A percentile compares a stretch with the other conserved stretches of the same genome.
Conservation (phyloP, 2,888 invertebrate genomes). For the Caenorhabditis drosophilae region DNA sequence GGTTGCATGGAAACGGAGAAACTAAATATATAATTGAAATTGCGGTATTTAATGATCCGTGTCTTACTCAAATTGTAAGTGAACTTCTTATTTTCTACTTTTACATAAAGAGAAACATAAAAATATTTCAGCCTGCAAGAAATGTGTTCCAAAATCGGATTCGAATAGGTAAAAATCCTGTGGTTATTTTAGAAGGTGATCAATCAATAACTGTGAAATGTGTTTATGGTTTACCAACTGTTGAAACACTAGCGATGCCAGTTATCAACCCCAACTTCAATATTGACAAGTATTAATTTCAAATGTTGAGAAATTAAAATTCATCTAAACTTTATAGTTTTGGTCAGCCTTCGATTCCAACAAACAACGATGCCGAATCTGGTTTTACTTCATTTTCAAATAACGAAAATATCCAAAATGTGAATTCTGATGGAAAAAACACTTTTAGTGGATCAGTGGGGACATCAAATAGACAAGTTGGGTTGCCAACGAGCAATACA, state of each 20-base stretch:
- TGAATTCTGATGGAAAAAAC: not conserved
- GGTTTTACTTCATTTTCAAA: not conserved
- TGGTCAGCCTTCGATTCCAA: not conserved
- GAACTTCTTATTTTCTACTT: not conserved
- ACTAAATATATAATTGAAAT: slow-evolving; percentile 66
- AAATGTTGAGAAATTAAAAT: not conserved
- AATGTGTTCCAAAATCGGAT: slow-evolving; percentile 68
- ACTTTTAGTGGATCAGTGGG: no score
- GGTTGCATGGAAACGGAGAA: slow-evolving; percentile 66
- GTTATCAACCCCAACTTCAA: slow-evolving; percentile 59
- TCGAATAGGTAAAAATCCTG: slow-evolving; percentile 65
- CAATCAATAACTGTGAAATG: slow-evolving; percentile 56
- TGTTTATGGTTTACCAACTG: slow-evolving; percentile 61
- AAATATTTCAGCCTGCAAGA: slow-evolving; percentile 49
- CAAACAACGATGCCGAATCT: not conserved
- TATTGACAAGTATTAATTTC: slow-evolving; percentile 46
- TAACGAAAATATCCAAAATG: not conserved
- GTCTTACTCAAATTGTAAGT: slow-evolving; percentile 62
- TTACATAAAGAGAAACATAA: not conserved
- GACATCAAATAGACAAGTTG: no score
- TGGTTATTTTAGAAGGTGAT: slow-evolving; percentile 63
- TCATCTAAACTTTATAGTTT: slow-evolving; percentile 2
- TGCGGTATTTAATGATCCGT: slow-evolving; percentile 66
- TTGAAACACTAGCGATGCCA: slow-evolving; percentile 58
- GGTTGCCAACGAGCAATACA: no score